A percentile compares a stretch with the other conserved stretches of the same genome.
phyloP scores from a whole-genome alignment of 2,888 invertebrate species.

The Rhagonycha fulva region DNA sequence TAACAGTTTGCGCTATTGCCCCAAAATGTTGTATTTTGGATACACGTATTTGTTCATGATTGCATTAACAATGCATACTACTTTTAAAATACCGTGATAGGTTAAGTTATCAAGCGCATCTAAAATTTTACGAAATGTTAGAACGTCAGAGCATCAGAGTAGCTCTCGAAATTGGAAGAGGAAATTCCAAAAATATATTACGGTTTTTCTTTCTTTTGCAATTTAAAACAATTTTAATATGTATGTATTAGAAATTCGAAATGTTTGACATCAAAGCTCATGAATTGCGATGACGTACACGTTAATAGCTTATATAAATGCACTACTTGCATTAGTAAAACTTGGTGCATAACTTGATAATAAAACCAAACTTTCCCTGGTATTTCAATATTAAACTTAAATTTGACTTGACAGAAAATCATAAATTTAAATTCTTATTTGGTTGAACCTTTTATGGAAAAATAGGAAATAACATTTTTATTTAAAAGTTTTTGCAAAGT shows the following conservation, averaged over 20 bases:
- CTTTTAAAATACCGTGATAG: not conserved
- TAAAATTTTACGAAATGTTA: too few relatives aligned
- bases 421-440: not conserved
- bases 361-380: not conserved
- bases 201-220: too few relatives aligned
- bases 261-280: not conserved
- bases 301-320: not conserved
- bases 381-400: not conserved
- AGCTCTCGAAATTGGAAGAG: not conserved
- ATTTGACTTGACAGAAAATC: not conserved
- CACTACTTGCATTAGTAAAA: not conserved
- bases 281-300: not conserved
- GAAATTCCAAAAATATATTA: too few relatives aligned
- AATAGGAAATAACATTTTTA: not conserved
- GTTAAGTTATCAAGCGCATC: not conserved
- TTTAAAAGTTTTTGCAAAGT: not conserved
- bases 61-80: not conserved
- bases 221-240: too few relatives aligned
- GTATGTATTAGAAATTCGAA: not conserved
- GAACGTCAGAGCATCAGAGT: not conserved
- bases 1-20: slow-evolving; percentile 43
- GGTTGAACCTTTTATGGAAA: not conserved
- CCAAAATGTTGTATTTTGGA: slow-evolving; percentile 38
- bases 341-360: not conserved
- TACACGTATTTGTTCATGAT: not conserved